phyloP scores from a whole-genome alignment of 92 coral and sea anemone species.

The Diadumene lineata region DNA sequence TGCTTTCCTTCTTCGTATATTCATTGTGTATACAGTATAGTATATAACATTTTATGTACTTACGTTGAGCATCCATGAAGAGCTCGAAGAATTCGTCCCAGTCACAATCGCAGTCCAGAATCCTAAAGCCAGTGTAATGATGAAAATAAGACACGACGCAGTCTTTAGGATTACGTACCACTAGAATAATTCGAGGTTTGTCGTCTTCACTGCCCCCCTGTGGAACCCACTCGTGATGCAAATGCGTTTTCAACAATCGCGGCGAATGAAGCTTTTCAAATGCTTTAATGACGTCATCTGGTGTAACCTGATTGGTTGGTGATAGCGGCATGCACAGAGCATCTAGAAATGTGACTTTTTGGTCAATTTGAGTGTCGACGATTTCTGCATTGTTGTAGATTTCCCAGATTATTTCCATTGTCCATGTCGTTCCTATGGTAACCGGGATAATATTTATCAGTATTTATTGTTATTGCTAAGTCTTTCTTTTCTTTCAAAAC shows the following conservation, averaged over 20 bases:
- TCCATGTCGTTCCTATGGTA: slow-evolving; percentile 37
- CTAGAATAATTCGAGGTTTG: slow-evolving; percentile 25
- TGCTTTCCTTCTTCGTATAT: no score
- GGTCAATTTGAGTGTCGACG: slow-evolving; percentile 21
- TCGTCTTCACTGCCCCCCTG: not conserved
- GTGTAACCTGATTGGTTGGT: slow-evolving; percentile 2
- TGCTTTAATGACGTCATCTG: not conserved
- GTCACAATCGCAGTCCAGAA: slow-evolving; percentile 24
- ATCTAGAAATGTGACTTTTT: slow-evolving; percentile 28
- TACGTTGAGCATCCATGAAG: slow-evolving; percentile 47
- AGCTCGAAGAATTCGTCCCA: slow-evolving; percentile 48
- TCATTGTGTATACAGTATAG: not conserved
- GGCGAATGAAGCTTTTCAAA: slow-evolving; percentile 34
- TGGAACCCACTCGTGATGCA: slow-evolving; percentile 29
- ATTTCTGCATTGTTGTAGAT: slow-evolving; percentile 30
- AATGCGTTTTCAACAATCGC: slow-evolving; percentile 48
- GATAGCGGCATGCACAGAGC: not conserved
- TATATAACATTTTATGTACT: not conserved
- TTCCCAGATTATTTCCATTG: slow-evolving; percentile 37
- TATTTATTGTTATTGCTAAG: not conserved
- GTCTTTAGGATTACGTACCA: slow-evolving; percentile 49
- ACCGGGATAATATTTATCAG: not conserved
- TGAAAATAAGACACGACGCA: slow-evolving; percentile 42
- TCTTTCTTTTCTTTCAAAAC: no score
- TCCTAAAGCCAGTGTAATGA: slow-evolving; percentile 27